These are phyloP conservation scores for Dermochelys coriacea DNA, from an alignment of 2,797 vertebrate species.

Conservation along the genomic window DNA sequence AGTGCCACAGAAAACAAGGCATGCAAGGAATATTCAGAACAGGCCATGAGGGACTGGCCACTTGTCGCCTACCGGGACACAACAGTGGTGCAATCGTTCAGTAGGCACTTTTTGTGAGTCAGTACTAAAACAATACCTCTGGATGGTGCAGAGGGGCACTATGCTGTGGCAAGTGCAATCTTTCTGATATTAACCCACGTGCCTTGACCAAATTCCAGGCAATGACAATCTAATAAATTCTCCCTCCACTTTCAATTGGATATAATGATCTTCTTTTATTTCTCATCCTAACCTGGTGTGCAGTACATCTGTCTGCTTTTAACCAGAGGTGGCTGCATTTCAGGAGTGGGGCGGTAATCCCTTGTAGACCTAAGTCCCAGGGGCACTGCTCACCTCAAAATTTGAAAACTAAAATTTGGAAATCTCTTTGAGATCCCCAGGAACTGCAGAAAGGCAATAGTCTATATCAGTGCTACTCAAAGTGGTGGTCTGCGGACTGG, in stretches of 20 bases:
- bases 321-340: background rate
- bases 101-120: background rate
- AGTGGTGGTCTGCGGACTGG: too few relatives aligned
- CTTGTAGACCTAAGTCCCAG: background rate
- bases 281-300: constrained; percentile 36
- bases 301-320: constrained; percentile 30
- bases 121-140: constrained; percentile 37
- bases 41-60: constrained; percentile 21
- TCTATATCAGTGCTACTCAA: background rate
- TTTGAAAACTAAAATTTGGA: constrained; percentile 21
- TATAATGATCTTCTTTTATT: constrained; percentile 5
- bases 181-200: constrained; percentile 52
- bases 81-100: background rate
- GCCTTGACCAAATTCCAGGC: constrained; percentile 39
- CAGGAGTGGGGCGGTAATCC: constrained; percentile 16
- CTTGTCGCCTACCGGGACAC: constrained; percentile 48
- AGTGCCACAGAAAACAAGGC: constrained; percentile 42
- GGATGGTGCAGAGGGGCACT: constrained; percentile 44
- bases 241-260: constrained; percentile 56
- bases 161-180: constrained; percentile 28
- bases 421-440: constrained; percentile 8
- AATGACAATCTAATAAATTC: constrained; percentile 61
- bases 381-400: background rate
- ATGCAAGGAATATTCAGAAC: background rate
- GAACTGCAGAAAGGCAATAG: background rate